These are phyloP conservation scores for Ceyx melanurus DNA, from an alignment of 2,113 vertebrate genomes.

Conservation along the genomic window DNA sequence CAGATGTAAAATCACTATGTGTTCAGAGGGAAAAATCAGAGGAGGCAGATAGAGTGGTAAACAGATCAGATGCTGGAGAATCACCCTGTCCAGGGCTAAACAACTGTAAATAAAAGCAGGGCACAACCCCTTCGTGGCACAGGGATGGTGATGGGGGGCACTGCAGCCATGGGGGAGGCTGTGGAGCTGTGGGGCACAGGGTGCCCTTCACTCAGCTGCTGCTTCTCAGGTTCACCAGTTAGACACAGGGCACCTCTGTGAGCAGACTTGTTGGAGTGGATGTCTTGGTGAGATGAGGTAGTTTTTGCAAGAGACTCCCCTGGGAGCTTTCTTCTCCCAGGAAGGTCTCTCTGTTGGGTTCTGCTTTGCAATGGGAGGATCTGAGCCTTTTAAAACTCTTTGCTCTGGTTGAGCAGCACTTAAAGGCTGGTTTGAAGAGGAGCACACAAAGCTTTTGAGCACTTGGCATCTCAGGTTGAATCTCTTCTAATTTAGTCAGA, in stretches of 20 bases:
- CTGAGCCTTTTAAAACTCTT: neutral
- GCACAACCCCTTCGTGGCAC: neutral
- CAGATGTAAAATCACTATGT: neutral
- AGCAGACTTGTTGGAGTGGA: neutral
- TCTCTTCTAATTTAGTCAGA: neutral
- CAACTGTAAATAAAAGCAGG: fast-evolving
- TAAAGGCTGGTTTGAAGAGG: neutral
- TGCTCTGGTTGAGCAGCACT: neutral
- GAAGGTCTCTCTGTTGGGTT: neutral
- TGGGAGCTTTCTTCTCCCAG: neutral
- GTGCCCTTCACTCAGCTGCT: fast-evolving
- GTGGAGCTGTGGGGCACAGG: neutral
- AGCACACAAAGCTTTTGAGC: neutral
- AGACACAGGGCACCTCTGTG: neutral
- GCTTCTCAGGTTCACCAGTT: neutral
- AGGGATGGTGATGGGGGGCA: neutral
- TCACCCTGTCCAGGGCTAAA: neutral
- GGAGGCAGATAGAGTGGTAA: neutral
- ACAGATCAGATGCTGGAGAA: neutral
- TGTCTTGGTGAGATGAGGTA: neutral
- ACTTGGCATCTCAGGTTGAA: neutral
- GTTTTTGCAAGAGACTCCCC: neutral
- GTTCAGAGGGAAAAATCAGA: neutral
- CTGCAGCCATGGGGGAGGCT: neutral
- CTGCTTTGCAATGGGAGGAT: neutral